Conservation (phyloP, 2,113 vertebrate species). For the Corythaeola cristata region DNA sequence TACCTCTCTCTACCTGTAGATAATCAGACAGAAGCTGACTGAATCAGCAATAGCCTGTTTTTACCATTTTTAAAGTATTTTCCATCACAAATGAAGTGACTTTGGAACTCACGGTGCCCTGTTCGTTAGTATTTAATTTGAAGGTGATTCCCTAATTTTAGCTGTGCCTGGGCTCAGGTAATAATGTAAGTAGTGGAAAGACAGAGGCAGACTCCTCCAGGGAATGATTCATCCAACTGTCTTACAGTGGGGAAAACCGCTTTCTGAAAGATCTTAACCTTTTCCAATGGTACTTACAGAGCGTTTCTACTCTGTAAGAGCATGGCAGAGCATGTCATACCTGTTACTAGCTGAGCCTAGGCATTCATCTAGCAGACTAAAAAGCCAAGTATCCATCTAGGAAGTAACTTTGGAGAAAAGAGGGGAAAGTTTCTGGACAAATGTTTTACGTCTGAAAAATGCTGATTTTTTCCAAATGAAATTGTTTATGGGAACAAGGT, state of each 20-base stretch:
- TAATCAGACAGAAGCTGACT: background rate
- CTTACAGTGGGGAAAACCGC: background rate
- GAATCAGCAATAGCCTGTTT: background rate
- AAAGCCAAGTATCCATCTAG: background rate
- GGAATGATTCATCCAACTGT: slow-evolving; percentile 2
- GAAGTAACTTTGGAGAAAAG: background rate
- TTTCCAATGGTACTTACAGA: background rate
- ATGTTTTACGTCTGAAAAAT: background rate
- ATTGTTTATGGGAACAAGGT: background rate
- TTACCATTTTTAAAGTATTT: background rate
- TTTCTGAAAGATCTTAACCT: background rate
- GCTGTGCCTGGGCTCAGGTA: background rate
- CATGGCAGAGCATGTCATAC: background rate
- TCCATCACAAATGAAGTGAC: background rate
- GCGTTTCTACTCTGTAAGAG: background rate
- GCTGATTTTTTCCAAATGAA: background rate
- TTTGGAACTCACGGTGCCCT: background rate
- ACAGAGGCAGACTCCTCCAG: background rate
- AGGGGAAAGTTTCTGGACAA: background rate
- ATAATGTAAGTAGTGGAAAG: background rate
- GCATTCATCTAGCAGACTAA: background rate
- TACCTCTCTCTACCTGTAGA: background rate
- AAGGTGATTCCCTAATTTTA: slow-evolving; percentile 9
- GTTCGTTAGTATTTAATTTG: background rate
- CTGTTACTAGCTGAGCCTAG: background rate